A percentile compares a stretch with the other conserved stretches of the same genome.
Conservation (phyloP, 2,888 invertebrate species). For the Bruchidius siliquastri region DNA sequence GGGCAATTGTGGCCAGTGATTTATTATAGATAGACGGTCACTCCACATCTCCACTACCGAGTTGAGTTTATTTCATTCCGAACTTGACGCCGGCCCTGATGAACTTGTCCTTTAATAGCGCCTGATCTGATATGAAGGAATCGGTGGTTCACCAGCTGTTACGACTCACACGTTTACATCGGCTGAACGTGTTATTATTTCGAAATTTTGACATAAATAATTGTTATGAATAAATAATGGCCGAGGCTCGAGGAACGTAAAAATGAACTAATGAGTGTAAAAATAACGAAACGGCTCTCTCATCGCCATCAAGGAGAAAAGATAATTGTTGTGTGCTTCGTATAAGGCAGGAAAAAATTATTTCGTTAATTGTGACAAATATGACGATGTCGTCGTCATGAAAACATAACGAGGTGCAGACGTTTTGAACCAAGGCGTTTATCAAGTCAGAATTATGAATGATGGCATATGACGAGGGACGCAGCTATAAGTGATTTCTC, state of each 20-base stretch:
- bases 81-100: not conserved
- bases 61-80: slow-evolving; percentile 16
- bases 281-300: not conserved
- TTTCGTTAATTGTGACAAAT: not conserved
- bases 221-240: slow-evolving; percentile 34
- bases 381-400: not conserved
- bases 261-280: not conserved
- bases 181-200: slow-evolving; percentile 23
- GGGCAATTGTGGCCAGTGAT: no score
- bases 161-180: not conserved
- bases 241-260: not conserved
- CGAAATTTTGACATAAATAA: slow-evolving; percentile 36
- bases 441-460: not conserved
- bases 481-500: no score
- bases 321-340: not conserved
- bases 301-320: not conserved
- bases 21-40: no score
- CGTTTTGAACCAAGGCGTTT: not conserved
- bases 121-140: slow-evolving; percentile 36
- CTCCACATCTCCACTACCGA: no score
- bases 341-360: not conserved
- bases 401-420: not conserved
- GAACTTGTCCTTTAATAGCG: not conserved
- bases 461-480: not conserved
- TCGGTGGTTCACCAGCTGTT: slow-evolving; percentile 12